Evolutionary conservation across 2,797 vertebrate species (phyloP).

Genomic region (Sus cebifrons): DNA sequence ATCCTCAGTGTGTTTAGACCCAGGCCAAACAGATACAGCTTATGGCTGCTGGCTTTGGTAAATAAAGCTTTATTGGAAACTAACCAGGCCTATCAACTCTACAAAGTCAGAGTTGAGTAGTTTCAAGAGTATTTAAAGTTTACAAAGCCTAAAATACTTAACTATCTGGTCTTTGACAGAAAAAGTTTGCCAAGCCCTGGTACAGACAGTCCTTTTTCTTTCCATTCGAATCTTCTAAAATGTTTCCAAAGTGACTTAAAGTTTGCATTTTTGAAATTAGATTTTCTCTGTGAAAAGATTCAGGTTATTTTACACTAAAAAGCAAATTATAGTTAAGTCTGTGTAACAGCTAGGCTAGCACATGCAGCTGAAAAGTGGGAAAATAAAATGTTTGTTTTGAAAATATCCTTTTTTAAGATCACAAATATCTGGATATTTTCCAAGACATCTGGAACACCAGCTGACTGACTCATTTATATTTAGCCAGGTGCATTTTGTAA

Average conservation of each 20-base stretch:
- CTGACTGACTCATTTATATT: constrained; percentile 46
- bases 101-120: not conserved
- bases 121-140: not conserved
- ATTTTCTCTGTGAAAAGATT: constrained; percentile 57
- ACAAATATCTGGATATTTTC: constrained; percentile 70
- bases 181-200: not conserved
- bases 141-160: constrained; percentile 16
- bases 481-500: constrained; percentile 60
- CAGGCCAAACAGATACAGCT: not conserved
- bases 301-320: constrained; percentile 59
- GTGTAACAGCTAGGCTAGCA: constrained; percentile 35
- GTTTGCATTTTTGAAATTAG: constrained; percentile 28
- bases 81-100: not conserved
- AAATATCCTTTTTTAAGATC: constrained; percentile 53
- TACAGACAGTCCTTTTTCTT: not conserved
- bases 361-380: constrained; percentile 33
- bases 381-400: constrained; percentile 71
- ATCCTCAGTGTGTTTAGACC: not conserved
- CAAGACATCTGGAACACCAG: constrained; percentile 34
- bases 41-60: not conserved
- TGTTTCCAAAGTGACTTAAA: constrained; percentile 36
- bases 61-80: not conserved
- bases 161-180: not conserved
- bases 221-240: constrained; percentile 37
- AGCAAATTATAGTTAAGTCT: constrained; percentile 42